These are phyloP conservation scores for Leptoteleia sp. DNA, from an alignment of 1,140 invertebrate species.

Conservation along the genomic window DNA sequence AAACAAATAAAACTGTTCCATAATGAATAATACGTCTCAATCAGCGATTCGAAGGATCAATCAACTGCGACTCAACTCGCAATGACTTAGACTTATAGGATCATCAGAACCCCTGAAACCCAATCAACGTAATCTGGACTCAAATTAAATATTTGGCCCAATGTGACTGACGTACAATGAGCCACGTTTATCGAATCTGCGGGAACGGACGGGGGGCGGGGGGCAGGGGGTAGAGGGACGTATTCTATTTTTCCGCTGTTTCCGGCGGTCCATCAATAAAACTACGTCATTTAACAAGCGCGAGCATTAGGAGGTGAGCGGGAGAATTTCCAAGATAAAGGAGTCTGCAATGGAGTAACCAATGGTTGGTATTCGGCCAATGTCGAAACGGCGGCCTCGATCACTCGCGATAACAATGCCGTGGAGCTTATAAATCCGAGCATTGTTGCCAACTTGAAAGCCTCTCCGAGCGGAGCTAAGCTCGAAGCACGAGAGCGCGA, in stretches of 20 bases:
- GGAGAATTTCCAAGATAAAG: constrained; percentile 77
- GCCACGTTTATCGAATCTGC: constrained; percentile 72
- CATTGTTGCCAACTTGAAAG: constrained; percentile 78
- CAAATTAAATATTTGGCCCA: constrained; percentile 54
- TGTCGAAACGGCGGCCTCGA: constrained; percentile 73
- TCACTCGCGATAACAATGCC: constrained; percentile 76
- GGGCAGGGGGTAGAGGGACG: constrained; percentile 28
- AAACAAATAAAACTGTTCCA: too few species aligned
- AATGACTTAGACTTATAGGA: constrained; percentile 21
- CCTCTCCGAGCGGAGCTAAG: constrained; percentile 55
- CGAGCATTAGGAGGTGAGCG: constrained; percentile 60
- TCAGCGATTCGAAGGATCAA: not conserved
- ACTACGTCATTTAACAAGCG: constrained; percentile 71
- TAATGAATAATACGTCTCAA: too few species aligned
- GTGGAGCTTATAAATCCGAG: constrained; percentile 76
- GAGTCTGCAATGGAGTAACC: constrained; percentile 73
- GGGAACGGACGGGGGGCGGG: too few species aligned
- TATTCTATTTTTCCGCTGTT: constrained; percentile 63
- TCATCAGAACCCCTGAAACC: constrained; percentile 1
- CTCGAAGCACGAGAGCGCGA: constrained; percentile 56
- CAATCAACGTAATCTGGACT: constrained; percentile 40
- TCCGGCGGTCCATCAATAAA: constrained; percentile 74
- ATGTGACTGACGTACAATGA: constrained; percentile 69
- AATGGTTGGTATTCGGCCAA: constrained; percentile 78
- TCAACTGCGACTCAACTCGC: not conserved